These are phyloP conservation scores for Peromyscus leucopus DNA, from an alignment of 2,113 vertebrate genomes.

Conservation along the genomic window DNA sequence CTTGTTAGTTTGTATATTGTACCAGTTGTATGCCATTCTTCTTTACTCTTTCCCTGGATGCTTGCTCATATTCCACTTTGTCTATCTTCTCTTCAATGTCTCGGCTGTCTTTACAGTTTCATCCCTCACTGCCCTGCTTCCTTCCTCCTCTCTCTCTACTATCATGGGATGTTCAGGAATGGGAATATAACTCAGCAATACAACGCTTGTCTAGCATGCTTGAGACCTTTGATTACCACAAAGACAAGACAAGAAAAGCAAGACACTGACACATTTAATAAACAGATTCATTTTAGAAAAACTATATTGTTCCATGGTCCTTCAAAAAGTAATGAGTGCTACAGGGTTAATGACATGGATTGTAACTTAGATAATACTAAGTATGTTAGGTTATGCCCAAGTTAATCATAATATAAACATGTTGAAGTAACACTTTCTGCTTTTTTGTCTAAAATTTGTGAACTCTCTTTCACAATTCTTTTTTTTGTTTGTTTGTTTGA, in stretches of 20 bases:
- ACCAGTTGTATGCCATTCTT: background rate
- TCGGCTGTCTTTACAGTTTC: background rate
- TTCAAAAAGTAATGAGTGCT: background rate
- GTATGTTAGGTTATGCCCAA: background rate
- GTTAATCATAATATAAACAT: background rate
- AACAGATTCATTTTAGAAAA: background rate
- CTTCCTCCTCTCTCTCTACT: too few species aligned
- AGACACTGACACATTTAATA: background rate
- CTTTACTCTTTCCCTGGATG: background rate
- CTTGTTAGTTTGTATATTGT: background rate
- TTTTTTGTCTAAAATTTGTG: background rate
- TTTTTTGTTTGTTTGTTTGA: too few species aligned
- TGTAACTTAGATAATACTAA: slow-evolving; percentile 26
- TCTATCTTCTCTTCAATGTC: background rate
- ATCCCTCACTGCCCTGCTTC: background rate
- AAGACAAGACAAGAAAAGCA: background rate
- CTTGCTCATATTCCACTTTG: background rate
- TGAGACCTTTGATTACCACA: background rate
- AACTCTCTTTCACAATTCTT: background rate
- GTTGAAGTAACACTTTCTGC: background rate
- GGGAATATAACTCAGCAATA: background rate
- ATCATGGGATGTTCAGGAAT: background rate
- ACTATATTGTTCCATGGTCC: too few species aligned
- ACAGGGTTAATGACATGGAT: background rate
- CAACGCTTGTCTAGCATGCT: accelerated